phyloP scores from a whole-genome alignment of 1,140 invertebrate genomes.

The Myzus persicae region DNA sequence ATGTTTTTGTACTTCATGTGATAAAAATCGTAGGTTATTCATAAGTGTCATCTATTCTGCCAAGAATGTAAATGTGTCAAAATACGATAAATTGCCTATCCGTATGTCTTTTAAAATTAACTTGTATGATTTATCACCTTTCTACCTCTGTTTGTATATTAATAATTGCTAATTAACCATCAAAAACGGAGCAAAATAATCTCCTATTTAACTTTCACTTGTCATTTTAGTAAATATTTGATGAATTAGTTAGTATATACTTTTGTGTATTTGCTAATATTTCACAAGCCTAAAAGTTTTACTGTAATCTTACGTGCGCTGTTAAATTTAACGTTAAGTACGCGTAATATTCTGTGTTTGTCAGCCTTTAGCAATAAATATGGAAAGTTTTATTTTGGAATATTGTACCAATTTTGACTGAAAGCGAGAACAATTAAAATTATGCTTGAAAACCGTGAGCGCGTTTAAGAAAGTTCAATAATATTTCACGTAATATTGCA shows the following conservation, averaged over 20 bases:
- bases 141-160: not conserved
- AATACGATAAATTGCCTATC: not conserved
- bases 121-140: not conserved
- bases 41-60: not conserved
- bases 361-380: not conserved
- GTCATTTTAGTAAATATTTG: not conserved
- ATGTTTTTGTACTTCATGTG: not conserved
- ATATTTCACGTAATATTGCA: not conserved
- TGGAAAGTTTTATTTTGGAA: not conserved
- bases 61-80: slow-evolving; percentile 7
- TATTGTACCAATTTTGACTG: not conserved
- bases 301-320: too few relatives aligned
- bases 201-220: not conserved
- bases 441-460: not conserved
- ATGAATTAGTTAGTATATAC: not conserved
- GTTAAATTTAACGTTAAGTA: not conserved
- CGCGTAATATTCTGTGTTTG: not conserved
- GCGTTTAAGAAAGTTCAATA: not conserved
- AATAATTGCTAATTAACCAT: not conserved
- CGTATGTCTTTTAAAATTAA: not conserved
- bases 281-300: not conserved
- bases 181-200: not conserved
- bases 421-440: slow-evolving; percentile 16
- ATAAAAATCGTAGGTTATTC: slow-evolving; percentile 6
- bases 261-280: not conserved